Evolutionary conservation across 2,797 vertebrate genomes (phyloP).

Genomic region (Sphenodon punctatus): DNA sequence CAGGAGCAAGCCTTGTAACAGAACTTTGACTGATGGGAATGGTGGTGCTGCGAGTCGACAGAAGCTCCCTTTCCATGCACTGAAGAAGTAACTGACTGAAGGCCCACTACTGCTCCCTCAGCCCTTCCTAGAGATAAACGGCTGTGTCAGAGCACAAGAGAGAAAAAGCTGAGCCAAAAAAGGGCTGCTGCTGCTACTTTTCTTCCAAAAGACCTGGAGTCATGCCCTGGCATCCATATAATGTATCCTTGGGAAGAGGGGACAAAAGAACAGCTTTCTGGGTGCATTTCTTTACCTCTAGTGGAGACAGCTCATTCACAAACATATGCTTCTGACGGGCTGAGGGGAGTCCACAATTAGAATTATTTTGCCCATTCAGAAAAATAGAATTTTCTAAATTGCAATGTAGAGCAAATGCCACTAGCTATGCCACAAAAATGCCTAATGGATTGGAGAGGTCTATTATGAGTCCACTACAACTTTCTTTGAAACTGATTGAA

Average conservation of each 20-base stretch:
- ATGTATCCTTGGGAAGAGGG: not conserved
- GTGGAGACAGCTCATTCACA: too few species aligned
- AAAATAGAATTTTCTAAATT: not conserved
- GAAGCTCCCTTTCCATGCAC: too few species aligned
- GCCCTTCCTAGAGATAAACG: not conserved
- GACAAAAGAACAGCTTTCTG: not conserved
- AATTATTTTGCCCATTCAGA: too few species aligned
- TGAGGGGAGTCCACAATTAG: too few species aligned
- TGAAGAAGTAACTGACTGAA: conserved; percentile 1
- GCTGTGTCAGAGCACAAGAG: not conserved
- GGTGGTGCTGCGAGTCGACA: too few species aligned
- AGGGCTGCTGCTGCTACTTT: not conserved
- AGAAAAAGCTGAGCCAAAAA: not conserved
- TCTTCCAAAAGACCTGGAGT: not conserved
- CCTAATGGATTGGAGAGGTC: not conserved
- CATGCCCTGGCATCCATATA: not conserved
- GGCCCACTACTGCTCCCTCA: not conserved
- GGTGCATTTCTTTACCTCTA: too few species aligned
- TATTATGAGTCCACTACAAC: not conserved
- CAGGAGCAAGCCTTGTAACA: too few species aligned
- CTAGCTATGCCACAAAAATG: not conserved
- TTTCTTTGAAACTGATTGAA: not conserved
- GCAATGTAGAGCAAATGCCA: not conserved
- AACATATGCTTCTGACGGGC: too few species aligned
- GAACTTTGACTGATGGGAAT: too few species aligned